These are phyloP conservation scores for Escarpia spicata DNA, from an alignment of 2,888 invertebrate species.

Conservation along the genomic window DNA sequence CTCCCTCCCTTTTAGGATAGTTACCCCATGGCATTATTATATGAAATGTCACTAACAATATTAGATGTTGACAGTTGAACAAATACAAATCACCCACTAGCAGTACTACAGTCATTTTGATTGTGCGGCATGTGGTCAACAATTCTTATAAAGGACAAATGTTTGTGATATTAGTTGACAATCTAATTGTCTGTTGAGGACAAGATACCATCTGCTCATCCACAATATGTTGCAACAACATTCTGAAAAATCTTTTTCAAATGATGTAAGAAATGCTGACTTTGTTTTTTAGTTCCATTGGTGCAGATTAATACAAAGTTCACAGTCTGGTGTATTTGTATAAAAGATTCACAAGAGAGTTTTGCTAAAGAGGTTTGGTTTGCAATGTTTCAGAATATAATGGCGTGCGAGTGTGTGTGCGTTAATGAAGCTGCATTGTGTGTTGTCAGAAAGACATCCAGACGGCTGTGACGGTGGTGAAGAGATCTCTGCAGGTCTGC, in stretches of 20 bases:
- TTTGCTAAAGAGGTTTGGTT: not conserved
- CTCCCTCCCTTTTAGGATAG: not conserved
- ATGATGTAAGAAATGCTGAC: not conserved
- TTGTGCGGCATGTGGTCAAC: not conserved
- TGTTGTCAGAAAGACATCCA: slow-evolving; percentile 74
- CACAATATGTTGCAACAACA: not conserved
- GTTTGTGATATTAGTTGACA: not conserved
- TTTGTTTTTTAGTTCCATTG: not conserved
- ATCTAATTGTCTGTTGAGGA: not conserved
- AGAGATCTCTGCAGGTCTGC: slow-evolving; percentile 82
- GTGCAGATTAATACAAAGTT: not conserved
- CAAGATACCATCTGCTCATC: not conserved
- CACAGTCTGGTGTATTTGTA: not conserved
- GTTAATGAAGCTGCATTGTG: not conserved
- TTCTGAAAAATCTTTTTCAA: not conserved
- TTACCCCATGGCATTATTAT: not conserved
- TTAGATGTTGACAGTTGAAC: not conserved
- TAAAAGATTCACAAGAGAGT: not conserved
- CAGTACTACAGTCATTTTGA: not conserved
- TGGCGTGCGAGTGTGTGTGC: not conserved
- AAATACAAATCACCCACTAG: not conserved
- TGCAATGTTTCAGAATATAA: not conserved
- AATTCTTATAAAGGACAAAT: not conserved
- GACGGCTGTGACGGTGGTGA: slow-evolving; percentile 79
- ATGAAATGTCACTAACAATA: not conserved